A percentile compares a stretch with the other conserved stretches of the same genome.
Evolutionary conservation across 30 jellyfish, hydroid and myxozoan genomes (phyloP).

Genomic region (Clytia hemisphaerica): DNA sequence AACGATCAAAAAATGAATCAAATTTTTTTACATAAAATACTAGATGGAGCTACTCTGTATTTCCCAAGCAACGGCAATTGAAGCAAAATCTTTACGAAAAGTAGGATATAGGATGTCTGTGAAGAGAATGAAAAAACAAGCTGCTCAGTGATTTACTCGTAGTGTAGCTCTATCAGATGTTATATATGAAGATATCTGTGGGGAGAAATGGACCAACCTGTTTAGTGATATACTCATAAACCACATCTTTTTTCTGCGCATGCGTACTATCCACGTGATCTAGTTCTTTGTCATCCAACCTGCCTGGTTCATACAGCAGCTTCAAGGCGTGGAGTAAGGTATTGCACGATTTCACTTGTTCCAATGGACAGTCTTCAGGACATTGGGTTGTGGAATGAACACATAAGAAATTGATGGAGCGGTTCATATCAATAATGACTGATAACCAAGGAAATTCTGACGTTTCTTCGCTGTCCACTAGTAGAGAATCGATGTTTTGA

Average conservation of each 20-base stretch:
- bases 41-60: too few relatives aligned
- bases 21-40: too few relatives aligned
- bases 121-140: not conserved
- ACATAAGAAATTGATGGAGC: constrained; percentile 29
- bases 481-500: constrained; percentile 21
- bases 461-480: constrained; percentile 43
- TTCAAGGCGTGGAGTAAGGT: constrained; percentile 42
- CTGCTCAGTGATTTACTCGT: not conserved
- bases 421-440: constrained; percentile 34
- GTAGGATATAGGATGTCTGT: too few relatives aligned
- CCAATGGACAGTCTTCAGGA: constrained; percentile 29
- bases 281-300: not conserved
- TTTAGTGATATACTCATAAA: constrained; percentile 20
- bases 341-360: constrained; percentile 39
- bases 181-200: too few relatives aligned
- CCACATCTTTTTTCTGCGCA: constrained; percentile 12
- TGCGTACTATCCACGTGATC: not conserved
- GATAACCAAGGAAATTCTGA: constrained; percentile 67
- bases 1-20: too few relatives aligned
- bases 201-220: constrained; percentile 28
- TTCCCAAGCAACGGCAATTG: too few relatives aligned
- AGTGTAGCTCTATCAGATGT: too few relatives aligned
- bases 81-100: too few relatives aligned
- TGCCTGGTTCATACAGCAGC: constrained; percentile 33
- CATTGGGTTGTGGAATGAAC: constrained; percentile 29